Conservation (phyloP, 2,888 invertebrate species). For the Dorcus hopei region DNA sequence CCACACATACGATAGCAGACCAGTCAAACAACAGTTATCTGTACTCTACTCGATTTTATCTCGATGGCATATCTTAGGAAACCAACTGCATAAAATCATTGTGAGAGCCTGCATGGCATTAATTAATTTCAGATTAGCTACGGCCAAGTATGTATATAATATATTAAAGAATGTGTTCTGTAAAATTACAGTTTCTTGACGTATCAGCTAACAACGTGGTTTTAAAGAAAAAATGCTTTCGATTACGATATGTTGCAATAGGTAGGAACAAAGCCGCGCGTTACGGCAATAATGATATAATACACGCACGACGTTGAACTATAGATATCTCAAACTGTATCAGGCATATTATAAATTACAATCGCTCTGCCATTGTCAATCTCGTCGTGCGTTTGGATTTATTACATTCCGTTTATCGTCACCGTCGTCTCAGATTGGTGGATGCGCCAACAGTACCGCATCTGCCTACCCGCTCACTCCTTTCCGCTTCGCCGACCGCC, state of each 20-base stretch:
- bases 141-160: too few relatives aligned
- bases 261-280: neutral
- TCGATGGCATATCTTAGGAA: too few relatives aligned
- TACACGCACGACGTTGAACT: constrained; percentile 15
- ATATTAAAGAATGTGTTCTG: too few relatives aligned
- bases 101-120: too few relatives aligned
- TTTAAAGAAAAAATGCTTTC: neutral
- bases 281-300: neutral
- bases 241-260: neutral
- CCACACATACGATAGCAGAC: too few relatives aligned
- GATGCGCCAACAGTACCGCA: neutral
- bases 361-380: constrained; percentile 11
- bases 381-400: constrained; percentile 9
- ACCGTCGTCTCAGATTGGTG: neutral
- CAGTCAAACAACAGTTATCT: too few relatives aligned
- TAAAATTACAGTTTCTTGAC: neutral
- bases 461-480: neutral
- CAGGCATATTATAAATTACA: constrained; percentile 12
- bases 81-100: too few relatives aligned
- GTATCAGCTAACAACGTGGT: neutral
- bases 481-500: neutral
- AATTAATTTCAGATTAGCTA: too few relatives aligned
- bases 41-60: too few relatives aligned
- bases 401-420: constrained; percentile 8
- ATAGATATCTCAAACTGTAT: constrained; percentile 10